Evolutionary conservation across 53 echinoderm and acorn worm species (phyloP), one percentile per base, ranked within the genome.

Genomic region (Hippasteria phrygiana): DNA sequence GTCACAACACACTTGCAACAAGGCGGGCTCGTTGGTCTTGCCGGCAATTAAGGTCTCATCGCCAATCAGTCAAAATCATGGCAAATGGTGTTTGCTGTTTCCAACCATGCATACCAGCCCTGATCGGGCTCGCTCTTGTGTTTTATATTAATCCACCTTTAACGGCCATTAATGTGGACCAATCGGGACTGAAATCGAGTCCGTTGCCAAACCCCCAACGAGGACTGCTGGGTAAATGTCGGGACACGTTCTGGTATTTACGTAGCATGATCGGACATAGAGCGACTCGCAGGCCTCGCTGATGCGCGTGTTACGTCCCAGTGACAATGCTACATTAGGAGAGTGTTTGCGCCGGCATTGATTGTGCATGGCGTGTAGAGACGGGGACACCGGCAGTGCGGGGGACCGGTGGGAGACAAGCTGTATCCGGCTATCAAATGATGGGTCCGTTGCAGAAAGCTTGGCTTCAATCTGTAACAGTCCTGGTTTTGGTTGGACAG

Each of bases 61-160:
- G 63, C 43, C 32, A 51, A 51, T 37, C 78, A 37, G 78, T 56
- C 78, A 20, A 37, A 78, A 78, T 48, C 84, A 35, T 51, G 47
- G 33, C 69, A 84, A 84, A 84, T 84, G 84, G 84, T 84, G 84
- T 84, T 84, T 84, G 84, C 84, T 13, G 50, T 84, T 67, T 84
- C 43, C 84, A 24, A 20, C 63, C 84, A 84, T 63, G 69, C 84
- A 48, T 84, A 42, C 36, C 38, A 11, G 32, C 46, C 26, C 69
- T 84, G 48, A 35, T 70, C 69, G 33, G 34, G n/a, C 64, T 67
- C n/a, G 55, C 81, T 81, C 64, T 43, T 45, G 63, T 67, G 71
- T 67, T 69, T 32, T 46, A n/a, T 70, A 47, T 69, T 70, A 84
- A 84, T 67, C 69, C 70, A 43, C 84, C 84, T 84, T 84, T 84